Evolutionary conservation across 2,888 invertebrate species (phyloP).

Genomic region (Nemotelus pantherinus): DNA sequence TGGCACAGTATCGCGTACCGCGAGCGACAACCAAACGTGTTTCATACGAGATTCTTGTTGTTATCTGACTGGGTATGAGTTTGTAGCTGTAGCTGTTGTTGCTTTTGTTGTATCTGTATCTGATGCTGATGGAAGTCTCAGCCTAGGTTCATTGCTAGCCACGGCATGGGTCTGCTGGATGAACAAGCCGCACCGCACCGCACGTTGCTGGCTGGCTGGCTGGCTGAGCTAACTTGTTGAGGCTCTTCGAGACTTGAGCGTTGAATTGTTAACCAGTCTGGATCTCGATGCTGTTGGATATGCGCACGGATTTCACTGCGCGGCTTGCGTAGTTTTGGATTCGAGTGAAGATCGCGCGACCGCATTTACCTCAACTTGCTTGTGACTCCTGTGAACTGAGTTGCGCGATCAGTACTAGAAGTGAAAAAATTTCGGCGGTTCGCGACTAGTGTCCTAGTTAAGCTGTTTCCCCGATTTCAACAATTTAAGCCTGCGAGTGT

Average conservation of each 20-base stretch:
- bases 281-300: conserved; percentile 37
- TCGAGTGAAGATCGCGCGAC: conserved; percentile 17
- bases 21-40: conserved; percentile 28
- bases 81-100: conserved; percentile 20
- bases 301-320: conserved; percentile 16
- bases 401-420: conserved; percentile 5
- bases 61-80: not conserved
- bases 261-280: conserved; percentile 34
- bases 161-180: conserved; percentile 23
- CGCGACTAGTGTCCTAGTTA: not conserved
- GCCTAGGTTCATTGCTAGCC: conserved; percentile 23
- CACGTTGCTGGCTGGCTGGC: conserved; percentile 8
- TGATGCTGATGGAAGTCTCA: not conserved
- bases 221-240: conserved; percentile 18
- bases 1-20: conserved; percentile 25
- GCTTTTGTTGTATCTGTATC: not conserved
- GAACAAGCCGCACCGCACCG: no score
- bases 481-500: no score
- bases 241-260: not conserved
- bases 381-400: conserved; percentile 21
- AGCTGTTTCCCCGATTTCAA: no score
- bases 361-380: conserved; percentile 22
- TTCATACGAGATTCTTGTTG: conserved; percentile 6
- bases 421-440: not conserved
- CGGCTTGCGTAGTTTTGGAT: conserved; percentile 20